Base-by-base conservation (phyloP, 2,888 invertebrate species). In the Iselma pallidipennis region DNA sequence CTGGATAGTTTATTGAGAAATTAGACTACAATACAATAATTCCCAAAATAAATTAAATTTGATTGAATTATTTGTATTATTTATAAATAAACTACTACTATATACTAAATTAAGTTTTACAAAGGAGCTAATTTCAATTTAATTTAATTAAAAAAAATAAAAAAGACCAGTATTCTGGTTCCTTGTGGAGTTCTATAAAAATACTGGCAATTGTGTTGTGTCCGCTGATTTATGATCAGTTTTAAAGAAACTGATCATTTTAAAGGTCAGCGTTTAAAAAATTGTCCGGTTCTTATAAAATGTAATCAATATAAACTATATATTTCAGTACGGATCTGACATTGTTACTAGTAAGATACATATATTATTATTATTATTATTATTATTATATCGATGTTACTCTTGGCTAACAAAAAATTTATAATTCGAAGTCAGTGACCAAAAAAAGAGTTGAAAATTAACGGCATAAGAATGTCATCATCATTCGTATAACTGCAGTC, bases 251-350 rank as follows among this genome's bases (percentile, higher is more conserved):
- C 28, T 45, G 37, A 49, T 59, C 52, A 57, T 53, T 61, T 49
- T 42, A 42, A 55, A 63, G 63, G 63, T 63, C 63, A 59, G 25
- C 45, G 58, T 58, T 53, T 50, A 55, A 56, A 58, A 7, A 63
- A 59, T 19, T 57, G 53, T 56, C 57, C 59, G 55, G 54, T 59
- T 58, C 62, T 28, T 63, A 63, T 63, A 63, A 57, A 55, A 55
- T 59, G 48, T 28, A 49, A 49, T 26, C 31, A 25, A 25, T 21
- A 2, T 33, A 42, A 19, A 1, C 16, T 7, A 33, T 48, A 37
- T 29, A 42, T 48, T 21, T 59, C 63, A 63, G 63, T 63, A 63
- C 63, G 63, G 63, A 49, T 55, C 56, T 59, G 59, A 37, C 52
- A 31, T 55, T 29, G 54, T 28, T 52, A 51, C 51, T 14, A 28